These are phyloP conservation scores for Esox masquinongy DNA, from an alignment of 2,797 vertebrate genomes.

Conservation along the genomic window DNA sequence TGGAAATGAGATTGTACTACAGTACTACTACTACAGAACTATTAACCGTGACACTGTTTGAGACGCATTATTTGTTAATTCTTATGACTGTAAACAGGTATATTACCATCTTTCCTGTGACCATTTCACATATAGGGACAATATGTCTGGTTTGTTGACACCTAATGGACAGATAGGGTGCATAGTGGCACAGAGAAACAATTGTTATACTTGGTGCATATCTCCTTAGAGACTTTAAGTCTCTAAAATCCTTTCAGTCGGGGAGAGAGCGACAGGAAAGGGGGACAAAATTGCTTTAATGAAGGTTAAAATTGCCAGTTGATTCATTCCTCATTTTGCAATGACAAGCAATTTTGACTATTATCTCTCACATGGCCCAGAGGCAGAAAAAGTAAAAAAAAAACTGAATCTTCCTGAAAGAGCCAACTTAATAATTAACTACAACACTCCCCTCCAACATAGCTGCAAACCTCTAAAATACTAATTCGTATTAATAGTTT, in stretches of 20 bases:
- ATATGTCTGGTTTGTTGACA: background rate
- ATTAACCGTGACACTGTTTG: too few relatives aligned
- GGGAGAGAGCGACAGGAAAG: slow-evolving; percentile 9
- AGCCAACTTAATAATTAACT: slow-evolving; percentile 2
- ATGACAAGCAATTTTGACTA: slow-evolving; percentile 31
- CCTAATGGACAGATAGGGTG: background rate
- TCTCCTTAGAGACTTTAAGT: slow-evolving; percentile 1
- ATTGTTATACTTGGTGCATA: background rate
- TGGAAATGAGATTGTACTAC: background rate
- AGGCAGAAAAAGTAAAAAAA: slow-evolving; percentile 21
- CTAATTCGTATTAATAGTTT: background rate
- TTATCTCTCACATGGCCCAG: slow-evolving; percentile 31
- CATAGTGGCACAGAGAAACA: slow-evolving; percentile 3
- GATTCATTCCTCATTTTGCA: slow-evolving; percentile 36
- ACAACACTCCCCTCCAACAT: slow-evolving; percentile 12
- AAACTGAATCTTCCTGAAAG: slow-evolving; percentile 7
- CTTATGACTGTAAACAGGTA: too few relatives aligned
- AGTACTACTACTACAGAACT: background rate
- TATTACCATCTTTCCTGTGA: too few relatives aligned
- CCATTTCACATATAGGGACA: too few relatives aligned
- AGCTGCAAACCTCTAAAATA: background rate
- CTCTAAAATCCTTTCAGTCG: slow-evolving; percentile 21
- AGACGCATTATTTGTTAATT: too few relatives aligned
- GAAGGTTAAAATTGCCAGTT: slow-evolving; percentile 33
- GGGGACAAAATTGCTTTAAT: slow-evolving; percentile 22